These are phyloP conservation scores for Mesaphorura yosii DNA, from an alignment of 1,140 invertebrate genomes.

Conservation along the genomic window DNA sequence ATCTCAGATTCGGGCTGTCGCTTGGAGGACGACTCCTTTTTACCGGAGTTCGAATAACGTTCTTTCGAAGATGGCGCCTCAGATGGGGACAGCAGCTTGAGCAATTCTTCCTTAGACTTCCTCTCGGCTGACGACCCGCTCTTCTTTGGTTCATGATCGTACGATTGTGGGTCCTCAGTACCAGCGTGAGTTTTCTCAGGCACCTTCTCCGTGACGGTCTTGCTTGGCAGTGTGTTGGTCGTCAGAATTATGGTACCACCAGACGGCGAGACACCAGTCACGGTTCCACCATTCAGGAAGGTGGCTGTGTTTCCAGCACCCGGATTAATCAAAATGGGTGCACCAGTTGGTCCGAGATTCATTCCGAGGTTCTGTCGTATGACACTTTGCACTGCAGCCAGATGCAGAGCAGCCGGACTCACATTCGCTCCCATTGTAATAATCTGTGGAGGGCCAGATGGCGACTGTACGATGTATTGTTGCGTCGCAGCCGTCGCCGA, in stretches of 20 bases:
- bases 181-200: too few relatives aligned
- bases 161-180: too few relatives aligned
- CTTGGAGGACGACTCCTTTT: too few relatives aligned
- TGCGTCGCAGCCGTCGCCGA: not conserved
- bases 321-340: not conserved
- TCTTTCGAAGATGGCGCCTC: not conserved
- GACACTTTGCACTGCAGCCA: conserved; percentile 20
- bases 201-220: too few relatives aligned
- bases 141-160: too few relatives aligned
- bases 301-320: too few relatives aligned
- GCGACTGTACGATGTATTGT: conserved; percentile 14
- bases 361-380: conserved; percentile 12
- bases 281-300: too few relatives aligned
- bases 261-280: too few relatives aligned
- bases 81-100: not conserved
- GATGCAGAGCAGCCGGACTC: conserved; percentile 8
- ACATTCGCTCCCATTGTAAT: conserved; percentile 6
- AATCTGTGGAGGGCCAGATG: conserved; percentile 16
- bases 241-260: too few relatives aligned
- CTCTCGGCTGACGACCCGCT: too few relatives aligned
- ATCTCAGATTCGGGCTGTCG: not conserved
- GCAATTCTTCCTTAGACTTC: not conserved
- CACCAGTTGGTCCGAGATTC: not conserved
- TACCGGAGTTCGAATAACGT: not conserved
- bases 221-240: too few relatives aligned